Percentiles rank a stretch among this genome's conserved stretches.
These are phyloP conservation scores for Griposia aprilina DNA, from an alignment of 2,888 invertebrate species.

Conservation along the genomic window DNA sequence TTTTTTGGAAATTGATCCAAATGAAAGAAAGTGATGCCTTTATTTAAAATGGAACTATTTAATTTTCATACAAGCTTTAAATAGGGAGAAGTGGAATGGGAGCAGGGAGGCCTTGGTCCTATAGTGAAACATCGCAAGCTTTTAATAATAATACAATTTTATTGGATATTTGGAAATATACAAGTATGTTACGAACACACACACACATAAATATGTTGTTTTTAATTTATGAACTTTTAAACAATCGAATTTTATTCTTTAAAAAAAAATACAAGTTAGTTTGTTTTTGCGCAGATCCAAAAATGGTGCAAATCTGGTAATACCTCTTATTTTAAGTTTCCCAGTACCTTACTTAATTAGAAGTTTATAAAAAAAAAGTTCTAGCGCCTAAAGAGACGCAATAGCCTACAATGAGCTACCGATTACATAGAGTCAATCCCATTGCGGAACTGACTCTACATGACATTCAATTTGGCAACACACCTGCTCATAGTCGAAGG, in stretches of 20 bases:
- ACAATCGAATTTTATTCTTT: too few species aligned
- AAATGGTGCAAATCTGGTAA: too few species aligned
- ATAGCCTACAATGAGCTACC: too few species aligned
- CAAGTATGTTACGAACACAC: neutral
- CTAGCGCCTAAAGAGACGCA: too few species aligned
- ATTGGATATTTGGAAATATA: neutral
- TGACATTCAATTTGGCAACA: too few species aligned
- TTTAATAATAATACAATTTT: too few species aligned
- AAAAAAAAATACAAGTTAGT: too few species aligned
- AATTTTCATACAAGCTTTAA: neutral
- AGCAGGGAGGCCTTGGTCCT: too few species aligned
- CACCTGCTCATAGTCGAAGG: neutral
- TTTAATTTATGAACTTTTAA: neutral
- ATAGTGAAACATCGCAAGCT: too few species aligned
- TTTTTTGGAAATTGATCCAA: conserved; percentile 63
- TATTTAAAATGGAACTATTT: conserved; percentile 21
- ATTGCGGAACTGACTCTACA: neutral
- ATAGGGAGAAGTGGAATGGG: too few species aligned
- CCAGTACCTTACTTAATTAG: neutral
- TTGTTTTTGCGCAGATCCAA: neutral
- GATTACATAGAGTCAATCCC: too few species aligned
- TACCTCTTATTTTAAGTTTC: too few species aligned
- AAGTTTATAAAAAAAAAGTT: neutral
- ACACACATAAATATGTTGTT: neutral
- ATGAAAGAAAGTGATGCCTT: conserved; percentile 31